Percentiles rank a stretch among this genome's conserved stretches.
phyloP scores from a whole-genome alignment of 2,113 vertebrate genomes.

The Miniopterus natalensis region DNA sequence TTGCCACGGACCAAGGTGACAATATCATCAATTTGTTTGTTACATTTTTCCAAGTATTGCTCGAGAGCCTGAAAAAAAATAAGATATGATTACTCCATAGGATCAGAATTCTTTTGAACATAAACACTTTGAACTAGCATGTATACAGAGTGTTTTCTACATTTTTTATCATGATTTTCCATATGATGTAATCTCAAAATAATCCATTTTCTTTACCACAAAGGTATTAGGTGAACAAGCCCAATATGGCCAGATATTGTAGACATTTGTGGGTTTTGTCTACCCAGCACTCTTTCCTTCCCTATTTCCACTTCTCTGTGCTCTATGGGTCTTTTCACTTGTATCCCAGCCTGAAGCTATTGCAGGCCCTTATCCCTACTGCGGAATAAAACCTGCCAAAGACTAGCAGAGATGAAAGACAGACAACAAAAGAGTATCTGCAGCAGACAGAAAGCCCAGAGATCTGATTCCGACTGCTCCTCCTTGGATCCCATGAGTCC shows the following conservation, averaged over 20 bases:
- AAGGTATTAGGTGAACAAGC: not conserved
- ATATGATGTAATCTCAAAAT: not conserved
- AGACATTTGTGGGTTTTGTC: not conserved
- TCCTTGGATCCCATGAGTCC: not conserved
- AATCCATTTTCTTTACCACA: not conserved
- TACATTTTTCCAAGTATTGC: constrained; percentile 91
- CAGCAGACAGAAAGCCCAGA: not conserved
- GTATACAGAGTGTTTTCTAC: not conserved
- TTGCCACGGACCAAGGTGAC: constrained; percentile 93
- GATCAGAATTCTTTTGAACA: not conserved
- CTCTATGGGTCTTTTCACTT: not conserved
- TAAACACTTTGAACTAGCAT: not conserved
- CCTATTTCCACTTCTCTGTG: not conserved
- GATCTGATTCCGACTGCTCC: not conserved
- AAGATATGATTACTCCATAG: not conserved
- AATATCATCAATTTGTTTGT: constrained; percentile 93
- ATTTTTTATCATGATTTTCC: not conserved
- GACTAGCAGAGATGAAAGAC: not conserved
- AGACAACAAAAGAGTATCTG: not conserved
- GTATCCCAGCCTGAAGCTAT: not conserved
- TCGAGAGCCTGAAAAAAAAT: constrained; percentile 88
- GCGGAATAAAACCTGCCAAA: not conserved
- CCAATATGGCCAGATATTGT: not conserved
- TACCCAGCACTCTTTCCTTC: not conserved
- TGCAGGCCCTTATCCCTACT: not conserved